Base-by-base conservation (phyloP, 2,113 vertebrate genomes). In the Typhlomys cinereus region DNA sequence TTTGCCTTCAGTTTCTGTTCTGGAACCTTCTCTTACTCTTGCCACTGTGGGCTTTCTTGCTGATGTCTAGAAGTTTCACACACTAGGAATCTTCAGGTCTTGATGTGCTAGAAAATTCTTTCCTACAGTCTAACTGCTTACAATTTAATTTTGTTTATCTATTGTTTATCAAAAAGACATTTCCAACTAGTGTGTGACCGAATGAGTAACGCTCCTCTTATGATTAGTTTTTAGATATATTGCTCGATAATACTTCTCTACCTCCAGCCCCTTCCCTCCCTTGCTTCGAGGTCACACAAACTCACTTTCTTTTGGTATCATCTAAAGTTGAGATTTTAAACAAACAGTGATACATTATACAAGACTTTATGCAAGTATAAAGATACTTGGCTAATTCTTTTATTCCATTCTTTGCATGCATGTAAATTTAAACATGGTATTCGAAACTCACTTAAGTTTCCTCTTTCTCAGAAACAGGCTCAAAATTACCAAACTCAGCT, bases 381-480 rank as follows among this genome's bases (percentile, higher is more conserved):
- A 71, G 29, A 48, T 91, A 23, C 88, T 82, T 74, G 83, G 48
- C 50, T 69, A 57, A 81, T 91, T 69, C 1, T 91, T 93, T 85
- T 85, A 36, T 59, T 27, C 87, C 57, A 88, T 75, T 89, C 54
- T 87, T 91, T 48, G 71, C 15, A n/a, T 81, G 76, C 39, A 27
- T 57, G 7, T 88, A 73, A 85, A 20, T 41, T 50, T 95, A 89
- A 89, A 57, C 80, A 36, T 50, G 0, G 23, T 80, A 41, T 85
- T 96, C 61, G 23, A 90, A 0, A 86, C 79, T 86, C 48, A 92
- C 84, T 89, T 46, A 3, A 36, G 90, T 95, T 96, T 92, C 41
- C 73, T 93, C 17, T 96, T 96, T 96, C 91, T 62, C 95, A 98
- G 98, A 98, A 96, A 89, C 97, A 98, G 94, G 96, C 93, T 8